Percentiles rank a stretch among this genome's conserved stretches.
Conservation (phyloP, 2,888 invertebrate genomes). For the Hedychridium roseum region DNA sequence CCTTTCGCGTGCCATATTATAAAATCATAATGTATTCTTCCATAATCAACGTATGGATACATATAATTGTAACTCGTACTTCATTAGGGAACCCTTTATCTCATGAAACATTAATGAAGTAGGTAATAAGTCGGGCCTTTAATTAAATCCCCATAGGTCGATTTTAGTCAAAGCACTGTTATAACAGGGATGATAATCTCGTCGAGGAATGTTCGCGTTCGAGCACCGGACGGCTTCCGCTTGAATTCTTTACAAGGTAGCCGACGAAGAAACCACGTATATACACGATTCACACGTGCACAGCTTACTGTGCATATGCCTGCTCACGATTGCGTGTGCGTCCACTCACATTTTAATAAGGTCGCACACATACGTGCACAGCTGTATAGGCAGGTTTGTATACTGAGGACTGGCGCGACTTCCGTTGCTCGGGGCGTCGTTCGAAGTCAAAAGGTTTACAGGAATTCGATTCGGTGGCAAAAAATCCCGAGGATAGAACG, state of each 20-base stretch:
- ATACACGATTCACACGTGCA: constrained; percentile 19
- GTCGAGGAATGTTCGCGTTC: background rate
- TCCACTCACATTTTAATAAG: background rate
- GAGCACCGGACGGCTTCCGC: constrained; percentile 19
- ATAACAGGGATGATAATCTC: background rate
- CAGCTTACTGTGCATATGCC: background rate
- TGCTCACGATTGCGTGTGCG: background rate
- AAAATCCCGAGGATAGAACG: constrained; percentile 24
- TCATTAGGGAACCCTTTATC: too few relatives aligned
- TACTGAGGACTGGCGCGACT: constrained; percentile 32
- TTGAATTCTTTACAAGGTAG: constrained; percentile 43
- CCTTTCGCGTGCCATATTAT: background rate
- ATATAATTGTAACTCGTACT: too few relatives aligned
- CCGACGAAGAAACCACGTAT: constrained; percentile 23
- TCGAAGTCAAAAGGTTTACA: constrained; percentile 21
- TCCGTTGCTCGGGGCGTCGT: constrained; percentile 35
- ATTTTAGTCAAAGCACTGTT: too few relatives aligned
- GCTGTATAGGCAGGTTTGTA: constrained; percentile 3
- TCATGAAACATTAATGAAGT: too few relatives aligned
- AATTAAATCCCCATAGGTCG: too few relatives aligned
- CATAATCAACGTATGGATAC: too few relatives aligned
- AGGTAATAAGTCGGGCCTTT: too few relatives aligned
- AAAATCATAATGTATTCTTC: too few relatives aligned
- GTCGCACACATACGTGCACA: background rate
- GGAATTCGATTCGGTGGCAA: constrained; percentile 42